These are phyloP conservation scores for Hirudinaria manillensis DNA, from an alignment of 2,888 invertebrate species.

Conservation along the genomic window DNA sequence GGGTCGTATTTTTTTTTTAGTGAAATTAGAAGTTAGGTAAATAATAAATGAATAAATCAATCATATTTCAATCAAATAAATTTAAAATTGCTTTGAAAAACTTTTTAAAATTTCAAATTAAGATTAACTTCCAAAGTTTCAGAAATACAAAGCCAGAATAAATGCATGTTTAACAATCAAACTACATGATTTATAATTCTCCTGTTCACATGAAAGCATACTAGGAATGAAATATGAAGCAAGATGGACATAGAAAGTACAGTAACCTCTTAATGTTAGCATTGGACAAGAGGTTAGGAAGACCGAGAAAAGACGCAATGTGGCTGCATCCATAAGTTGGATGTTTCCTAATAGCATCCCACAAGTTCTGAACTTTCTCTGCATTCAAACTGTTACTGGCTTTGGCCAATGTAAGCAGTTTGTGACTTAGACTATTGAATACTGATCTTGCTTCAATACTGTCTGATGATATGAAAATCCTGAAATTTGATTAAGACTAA, in stretches of 20 bases:
- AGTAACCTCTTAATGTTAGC: constrained; percentile 56
- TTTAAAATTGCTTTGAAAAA: too few relatives aligned
- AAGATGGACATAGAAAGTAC: neutral
- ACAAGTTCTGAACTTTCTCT: constrained; percentile 66
- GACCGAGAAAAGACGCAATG: constrained; percentile 71
- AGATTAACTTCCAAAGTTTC: too few relatives aligned
- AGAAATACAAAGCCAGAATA: too few relatives aligned
- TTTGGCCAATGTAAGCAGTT: constrained; percentile 54
- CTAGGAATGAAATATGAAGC: too few relatives aligned
- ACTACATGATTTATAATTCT: too few relatives aligned
- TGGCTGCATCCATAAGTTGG: constrained; percentile 81
- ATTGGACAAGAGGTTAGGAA: constrained; percentile 68
- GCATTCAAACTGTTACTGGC: constrained; percentile 41
- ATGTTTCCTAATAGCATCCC: constrained; percentile 69
- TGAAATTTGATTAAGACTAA: constrained; percentile 54
- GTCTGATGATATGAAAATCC: constrained; percentile 68
- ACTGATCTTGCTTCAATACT: constrained; percentile 65
- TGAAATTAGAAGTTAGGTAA: too few relatives aligned
- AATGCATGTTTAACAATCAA: too few relatives aligned
- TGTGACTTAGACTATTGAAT: constrained; percentile 61
- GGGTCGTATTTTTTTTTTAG: too few relatives aligned
- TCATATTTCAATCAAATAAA: too few relatives aligned
- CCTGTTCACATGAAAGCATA: too few relatives aligned
- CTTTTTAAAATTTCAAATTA: too few relatives aligned
- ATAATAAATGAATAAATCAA: too few relatives aligned